A percentile compares a stretch with the other conserved stretches of the same genome.
Conservation (phyloP, 2,888 invertebrate genomes). For the Latheticus oryzae region DNA sequence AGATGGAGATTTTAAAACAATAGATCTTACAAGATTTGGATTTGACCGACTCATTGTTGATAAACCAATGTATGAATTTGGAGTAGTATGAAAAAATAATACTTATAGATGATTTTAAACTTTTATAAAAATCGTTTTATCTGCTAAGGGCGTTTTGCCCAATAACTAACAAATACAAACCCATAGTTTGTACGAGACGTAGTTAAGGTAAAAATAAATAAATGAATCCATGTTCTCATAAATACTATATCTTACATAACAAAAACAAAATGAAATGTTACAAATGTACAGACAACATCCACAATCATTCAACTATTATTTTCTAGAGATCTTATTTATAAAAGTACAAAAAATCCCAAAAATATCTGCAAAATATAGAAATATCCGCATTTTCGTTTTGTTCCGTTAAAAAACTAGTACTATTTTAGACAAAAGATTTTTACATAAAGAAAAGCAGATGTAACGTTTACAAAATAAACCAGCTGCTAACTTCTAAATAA, state of each 20-base stretch:
- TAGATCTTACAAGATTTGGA: conserved; percentile 82
- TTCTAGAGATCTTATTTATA: conserved; percentile 54
- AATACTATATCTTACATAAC: conserved; percentile 60
- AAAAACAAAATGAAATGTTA: conserved; percentile 56
- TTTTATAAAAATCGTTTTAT: conserved; percentile 11
- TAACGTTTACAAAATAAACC: conserved; percentile 18
- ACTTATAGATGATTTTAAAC: neutral
- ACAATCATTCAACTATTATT: conserved; percentile 42
- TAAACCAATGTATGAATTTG: conserved; percentile 69
- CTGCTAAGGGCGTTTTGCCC: too few relatives aligned
- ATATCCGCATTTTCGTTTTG: conserved; percentile 49
- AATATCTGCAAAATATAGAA: conserved; percentile 63
- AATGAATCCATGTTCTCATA: conserved; percentile 49
- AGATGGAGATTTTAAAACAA: conserved; percentile 79
- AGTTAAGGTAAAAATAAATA: neutral
- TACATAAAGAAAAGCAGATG: conserved; percentile 37
- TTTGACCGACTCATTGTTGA: conserved; percentile 81
- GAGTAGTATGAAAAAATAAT: conserved; percentile 8
- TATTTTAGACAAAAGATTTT: conserved; percentile 45
- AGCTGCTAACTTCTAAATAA: too few relatives aligned
- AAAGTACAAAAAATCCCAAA: conserved; percentile 64
- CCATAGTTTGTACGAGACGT: neutral
- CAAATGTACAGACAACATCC: conserved; percentile 58
- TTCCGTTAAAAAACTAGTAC: conserved; percentile 50
- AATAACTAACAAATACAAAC: too few relatives aligned